phyloP scores from a whole-genome alignment of 2,113 vertebrate species.

The Antennarius striatus region DNA sequence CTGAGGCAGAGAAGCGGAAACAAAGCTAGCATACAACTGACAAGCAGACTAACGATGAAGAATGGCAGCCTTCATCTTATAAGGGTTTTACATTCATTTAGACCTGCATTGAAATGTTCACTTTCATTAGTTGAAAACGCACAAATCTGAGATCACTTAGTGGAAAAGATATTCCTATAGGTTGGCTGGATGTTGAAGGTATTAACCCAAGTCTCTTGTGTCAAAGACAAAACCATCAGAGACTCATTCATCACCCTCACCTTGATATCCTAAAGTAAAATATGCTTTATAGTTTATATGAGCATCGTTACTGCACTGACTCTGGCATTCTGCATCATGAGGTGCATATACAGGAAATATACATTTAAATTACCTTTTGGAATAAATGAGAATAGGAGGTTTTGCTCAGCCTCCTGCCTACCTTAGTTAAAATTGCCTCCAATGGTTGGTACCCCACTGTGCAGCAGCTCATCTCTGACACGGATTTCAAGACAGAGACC shows the following conservation, averaged over 20 bases:
- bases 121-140: too few species aligned
- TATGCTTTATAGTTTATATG: background rate
- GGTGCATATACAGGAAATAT: background rate
- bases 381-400: conserved; percentile 19
- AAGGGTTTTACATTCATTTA: too few species aligned
- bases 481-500: conserved; percentile 42
- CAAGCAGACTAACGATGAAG: too few species aligned
- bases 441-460: conserved; percentile 15
- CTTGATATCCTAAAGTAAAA: background rate
- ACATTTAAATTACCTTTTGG: background rate
- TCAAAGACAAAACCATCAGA: too few species aligned
- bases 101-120: too few species aligned
- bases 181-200: background rate
- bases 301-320: background rate
- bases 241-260: too few species aligned
- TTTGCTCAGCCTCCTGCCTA: conserved; percentile 35
- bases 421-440: conserved; percentile 22
- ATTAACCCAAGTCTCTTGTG: background rate
- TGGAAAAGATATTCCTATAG: too few species aligned
- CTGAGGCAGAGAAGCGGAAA: too few species aligned
- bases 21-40: too few species aligned
- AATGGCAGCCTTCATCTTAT: too few species aligned
- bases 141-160: too few species aligned
- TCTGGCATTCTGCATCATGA: background rate
- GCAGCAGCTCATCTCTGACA: conserved; percentile 33